Percentiles rank a stretch among this genome's conserved stretches.
Evolutionary conservation across 2,888 invertebrate genomes (phyloP).

Genomic region (Prenolepis imparis): DNA sequence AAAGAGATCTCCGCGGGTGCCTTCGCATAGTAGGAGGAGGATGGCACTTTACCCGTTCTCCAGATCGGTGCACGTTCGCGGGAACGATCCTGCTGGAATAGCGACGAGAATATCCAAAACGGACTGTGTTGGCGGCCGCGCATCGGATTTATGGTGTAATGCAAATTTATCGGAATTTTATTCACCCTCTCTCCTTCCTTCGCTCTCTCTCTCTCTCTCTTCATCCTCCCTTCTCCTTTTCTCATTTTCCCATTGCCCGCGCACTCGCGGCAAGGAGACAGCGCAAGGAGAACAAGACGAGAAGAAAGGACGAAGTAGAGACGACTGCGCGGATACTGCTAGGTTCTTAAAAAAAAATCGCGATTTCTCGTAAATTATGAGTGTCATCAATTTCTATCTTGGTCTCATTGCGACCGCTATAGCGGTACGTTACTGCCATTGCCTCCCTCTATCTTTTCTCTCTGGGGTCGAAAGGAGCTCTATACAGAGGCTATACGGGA

Average conservation of each 20-base stretch:
- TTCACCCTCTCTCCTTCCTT: conserved; percentile 61
- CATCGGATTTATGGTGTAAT: conserved; percentile 77
- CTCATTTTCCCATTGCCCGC: not conserved
- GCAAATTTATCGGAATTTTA: conserved; percentile 82
- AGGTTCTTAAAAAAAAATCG: conserved; percentile 61
- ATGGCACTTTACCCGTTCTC: conserved; percentile 25
- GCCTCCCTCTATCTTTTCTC: conserved; percentile 28
- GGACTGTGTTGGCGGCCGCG: conserved; percentile 65
- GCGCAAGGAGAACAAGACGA: conserved; percentile 9
- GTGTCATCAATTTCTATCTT: conserved; percentile 80
- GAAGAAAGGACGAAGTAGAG: conserved; percentile 24
- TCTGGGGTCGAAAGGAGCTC: conserved; percentile 36
- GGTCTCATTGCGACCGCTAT: conserved; percentile 52
- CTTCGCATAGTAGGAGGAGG: conserved; percentile 1
- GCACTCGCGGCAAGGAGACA: conserved; percentile 5
- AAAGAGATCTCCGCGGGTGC: conserved; percentile 40
- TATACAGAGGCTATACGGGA: conserved; percentile 33
- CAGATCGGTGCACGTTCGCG: conserved; percentile 42
- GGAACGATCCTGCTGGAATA: conserved; percentile 43
- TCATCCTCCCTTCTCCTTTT: conserved; percentile 14
- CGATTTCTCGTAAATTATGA: conserved; percentile 78
- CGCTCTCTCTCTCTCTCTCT: conserved; percentile 15
- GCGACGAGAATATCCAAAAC: conserved; percentile 70
- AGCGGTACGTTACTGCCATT: conserved; percentile 60
- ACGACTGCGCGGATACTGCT: conserved; percentile 31